Conservation (phyloP, 2,797 vertebrate genomes). For the Mus caroli region DNA sequence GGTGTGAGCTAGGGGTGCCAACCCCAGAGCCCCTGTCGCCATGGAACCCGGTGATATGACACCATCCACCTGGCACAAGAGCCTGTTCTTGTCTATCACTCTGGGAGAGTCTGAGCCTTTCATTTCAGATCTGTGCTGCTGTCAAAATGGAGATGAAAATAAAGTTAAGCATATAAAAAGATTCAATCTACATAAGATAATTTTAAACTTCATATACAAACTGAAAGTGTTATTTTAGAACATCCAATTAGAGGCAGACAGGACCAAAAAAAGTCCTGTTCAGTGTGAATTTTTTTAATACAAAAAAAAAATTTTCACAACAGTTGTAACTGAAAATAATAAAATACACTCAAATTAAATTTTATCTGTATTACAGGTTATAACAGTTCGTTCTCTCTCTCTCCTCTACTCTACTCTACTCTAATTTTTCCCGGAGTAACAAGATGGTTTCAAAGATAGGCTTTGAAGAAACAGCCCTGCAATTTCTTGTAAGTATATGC, state of each 20-base stretch:
- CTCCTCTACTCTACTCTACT: too few species aligned
- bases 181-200: neutral
- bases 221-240: neutral
- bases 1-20: neutral
- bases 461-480: neutral
- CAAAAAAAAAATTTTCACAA: neutral
- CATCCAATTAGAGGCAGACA: neutral
- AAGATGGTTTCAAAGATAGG: conserved; percentile 11
- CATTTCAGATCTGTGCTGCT: neutral
- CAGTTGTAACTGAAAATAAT: conserved; percentile 15
- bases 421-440: neutral
- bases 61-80: neutral
- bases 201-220: conserved; percentile 21
- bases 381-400: neutral
- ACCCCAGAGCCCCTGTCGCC: neutral
- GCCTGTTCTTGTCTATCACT: neutral
- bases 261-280: neutral
- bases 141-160: conserved; percentile 6
- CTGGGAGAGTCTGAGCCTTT: neutral
- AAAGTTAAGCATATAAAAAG: neutral
- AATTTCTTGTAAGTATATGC: conserved; percentile 8
- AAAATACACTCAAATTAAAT: conserved; percentile 33
- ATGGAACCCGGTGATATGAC: too few species aligned
- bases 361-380: neutral
- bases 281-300: neutral